phyloP scores from a whole-genome alignment of 2,113 vertebrate genomes.

The Electrona antarctica region DNA sequence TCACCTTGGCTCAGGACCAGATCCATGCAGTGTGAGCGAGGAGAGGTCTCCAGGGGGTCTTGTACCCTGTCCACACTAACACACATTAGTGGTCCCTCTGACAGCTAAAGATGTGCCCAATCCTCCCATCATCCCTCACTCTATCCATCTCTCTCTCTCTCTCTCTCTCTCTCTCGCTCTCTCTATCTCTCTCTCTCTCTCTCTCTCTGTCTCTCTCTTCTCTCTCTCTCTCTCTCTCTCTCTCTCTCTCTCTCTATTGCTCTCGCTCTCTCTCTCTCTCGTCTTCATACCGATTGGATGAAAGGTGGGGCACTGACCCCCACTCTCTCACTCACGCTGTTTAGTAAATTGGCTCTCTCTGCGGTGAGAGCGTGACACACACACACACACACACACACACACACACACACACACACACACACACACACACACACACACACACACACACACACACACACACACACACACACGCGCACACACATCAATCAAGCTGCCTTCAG shows the following conservation, averaged over 20 bases:
- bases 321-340: neutral
- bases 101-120: constrained; percentile 3
- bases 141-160: neutral
- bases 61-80: constrained; percentile 14
- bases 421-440: neutral
- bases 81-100: constrained; percentile 38
- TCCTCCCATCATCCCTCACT: constrained; percentile 10
- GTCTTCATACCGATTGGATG: neutral
- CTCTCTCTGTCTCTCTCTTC: neutral
- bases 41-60: constrained; percentile 11
- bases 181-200: too few relatives aligned
- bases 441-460: neutral
- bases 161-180: neutral
- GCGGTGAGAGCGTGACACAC: neutral
- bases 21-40: constrained; percentile 16
- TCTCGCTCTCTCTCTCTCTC: too few relatives aligned
- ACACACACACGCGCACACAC: neutral
- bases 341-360: constrained; percentile 3
- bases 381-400: neutral
- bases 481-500: constrained; percentile 1
- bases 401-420: constrained; percentile 3
- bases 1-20: too few relatives aligned
- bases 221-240: neutral
- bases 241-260: too few relatives aligned
- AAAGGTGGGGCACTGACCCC: constrained; percentile 1